phyloP scores from a whole-genome alignment of 2,113 vertebrate species.

The Leuciscus idus region DNA sequence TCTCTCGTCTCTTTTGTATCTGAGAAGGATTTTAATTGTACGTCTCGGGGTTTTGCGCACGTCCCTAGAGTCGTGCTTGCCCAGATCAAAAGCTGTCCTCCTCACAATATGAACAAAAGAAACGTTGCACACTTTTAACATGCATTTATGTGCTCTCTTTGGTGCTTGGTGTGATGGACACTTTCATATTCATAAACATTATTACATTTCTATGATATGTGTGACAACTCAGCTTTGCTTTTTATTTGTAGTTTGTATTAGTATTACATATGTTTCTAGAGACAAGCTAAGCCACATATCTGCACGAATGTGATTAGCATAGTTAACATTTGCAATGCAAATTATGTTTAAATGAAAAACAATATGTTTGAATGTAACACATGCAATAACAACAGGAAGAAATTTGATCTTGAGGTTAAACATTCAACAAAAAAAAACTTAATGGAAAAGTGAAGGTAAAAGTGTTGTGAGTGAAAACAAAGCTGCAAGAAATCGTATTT shows the following conservation, averaged over 20 bases:
- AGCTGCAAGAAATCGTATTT: neutral
- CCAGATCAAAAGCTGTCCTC: constrained; percentile 42
- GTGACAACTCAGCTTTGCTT: neutral
- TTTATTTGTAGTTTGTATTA: neutral
- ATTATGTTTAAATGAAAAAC: neutral
- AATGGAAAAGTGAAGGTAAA: neutral
- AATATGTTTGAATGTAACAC: neutral
- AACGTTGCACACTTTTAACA: neutral
- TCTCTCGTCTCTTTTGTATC: constrained; percentile 41
- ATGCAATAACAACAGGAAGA: neutral
- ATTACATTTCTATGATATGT: neutral
- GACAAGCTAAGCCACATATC: neutral
- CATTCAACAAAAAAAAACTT: no score
- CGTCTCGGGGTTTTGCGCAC: constrained; percentile 47
- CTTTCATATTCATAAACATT: constrained; percentile 5
- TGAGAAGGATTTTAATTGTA: constrained; percentile 62
- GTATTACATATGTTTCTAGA: neutral
- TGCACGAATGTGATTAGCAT: neutral
- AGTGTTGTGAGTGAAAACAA: neutral
- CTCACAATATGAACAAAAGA: constrained; percentile 18
- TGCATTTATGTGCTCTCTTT: neutral
- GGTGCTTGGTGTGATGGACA: neutral
- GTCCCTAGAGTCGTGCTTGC: constrained; percentile 48
- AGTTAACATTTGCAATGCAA: neutral
- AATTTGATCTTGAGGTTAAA: neutral